phyloP scores from a whole-genome alignment of 2,888 invertebrate species.

The Vandiemenella viatica region DNA sequence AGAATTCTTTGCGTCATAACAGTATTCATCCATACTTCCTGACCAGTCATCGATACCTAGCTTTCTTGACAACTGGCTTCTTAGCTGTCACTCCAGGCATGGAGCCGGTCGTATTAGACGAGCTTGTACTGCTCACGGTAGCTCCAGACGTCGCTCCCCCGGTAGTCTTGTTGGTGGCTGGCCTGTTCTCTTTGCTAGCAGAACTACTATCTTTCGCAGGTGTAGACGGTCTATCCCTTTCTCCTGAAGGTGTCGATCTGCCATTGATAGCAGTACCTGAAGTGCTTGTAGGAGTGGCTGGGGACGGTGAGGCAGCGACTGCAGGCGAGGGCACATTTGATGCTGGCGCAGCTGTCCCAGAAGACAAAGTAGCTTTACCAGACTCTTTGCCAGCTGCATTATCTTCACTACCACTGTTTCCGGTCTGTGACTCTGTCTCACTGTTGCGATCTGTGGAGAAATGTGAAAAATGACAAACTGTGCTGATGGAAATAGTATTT shows the following conservation, averaged over 20 bases:
- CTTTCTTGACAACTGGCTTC: not conserved
- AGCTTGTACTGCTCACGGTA: not conserved
- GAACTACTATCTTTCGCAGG: not conserved
- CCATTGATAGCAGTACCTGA: not conserved
- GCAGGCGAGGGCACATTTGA: not conserved
- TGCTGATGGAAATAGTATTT: no score
- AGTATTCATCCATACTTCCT: slow-evolving; percentile 1
- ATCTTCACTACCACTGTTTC: slow-evolving; percentile 38
- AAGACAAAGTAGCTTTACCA: slow-evolving; percentile 11
- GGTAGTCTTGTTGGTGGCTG: not conserved
- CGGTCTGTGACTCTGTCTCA: slow-evolving; percentile 74
- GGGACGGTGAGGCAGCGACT: not conserved
- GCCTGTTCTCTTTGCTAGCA: not conserved
- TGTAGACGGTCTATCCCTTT: not conserved
- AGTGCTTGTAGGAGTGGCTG: not conserved
- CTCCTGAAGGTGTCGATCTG: not conserved
- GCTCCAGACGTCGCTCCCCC: not conserved
- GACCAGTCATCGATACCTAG: slow-evolving; percentile 2
- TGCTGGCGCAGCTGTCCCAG: no score
- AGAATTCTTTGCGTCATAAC: no score
- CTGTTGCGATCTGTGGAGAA: slow-evolving; percentile 75
- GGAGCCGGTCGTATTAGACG: not conserved
- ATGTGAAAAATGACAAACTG: no score
- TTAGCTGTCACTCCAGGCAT: no score
- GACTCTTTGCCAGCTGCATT: slow-evolving; percentile 22